Evolutionary conservation across 2,113 vertebrate species (phyloP).

Genomic region (Petrocephalus microphthalmus): DNA sequence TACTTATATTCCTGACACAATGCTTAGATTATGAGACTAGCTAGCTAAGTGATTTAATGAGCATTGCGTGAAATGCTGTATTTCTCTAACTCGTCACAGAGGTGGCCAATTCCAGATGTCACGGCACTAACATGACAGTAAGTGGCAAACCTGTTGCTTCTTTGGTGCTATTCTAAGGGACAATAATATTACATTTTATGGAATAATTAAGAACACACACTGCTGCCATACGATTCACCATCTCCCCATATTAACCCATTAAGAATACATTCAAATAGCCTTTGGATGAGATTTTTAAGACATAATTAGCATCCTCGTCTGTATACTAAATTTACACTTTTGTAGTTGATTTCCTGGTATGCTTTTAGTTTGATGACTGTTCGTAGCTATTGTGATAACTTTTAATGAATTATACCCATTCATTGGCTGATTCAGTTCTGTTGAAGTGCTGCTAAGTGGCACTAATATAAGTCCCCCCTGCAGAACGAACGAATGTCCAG

Average conservation of each 20-base stretch:
- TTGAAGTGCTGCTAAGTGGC: background rate
- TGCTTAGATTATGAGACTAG: background rate
- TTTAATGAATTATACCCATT: background rate
- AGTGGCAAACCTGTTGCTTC: background rate
- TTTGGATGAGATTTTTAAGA: background rate
- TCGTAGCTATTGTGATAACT: background rate
- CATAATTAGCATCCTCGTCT: background rate
- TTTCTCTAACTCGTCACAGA: background rate
- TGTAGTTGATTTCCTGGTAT: background rate
- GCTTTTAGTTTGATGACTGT: background rate
- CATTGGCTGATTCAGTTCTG: background rate
- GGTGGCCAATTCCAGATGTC: background rate
- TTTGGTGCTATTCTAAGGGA: background rate
- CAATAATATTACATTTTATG: background rate
- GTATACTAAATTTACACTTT: background rate
- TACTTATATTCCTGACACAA: background rate
- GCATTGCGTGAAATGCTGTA: background rate
- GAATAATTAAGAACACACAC: background rate
- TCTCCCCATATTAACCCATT: background rate
- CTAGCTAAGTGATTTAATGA: background rate
- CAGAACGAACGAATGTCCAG: background rate
- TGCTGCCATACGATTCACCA: background rate
- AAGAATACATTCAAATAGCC: background rate
- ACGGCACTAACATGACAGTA: background rate
- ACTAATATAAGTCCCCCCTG: background rate